These are phyloP conservation scores for Chlorospingus flavigularis DNA, from an alignment of 2,797 vertebrate genomes.

Conservation along the genomic window DNA sequence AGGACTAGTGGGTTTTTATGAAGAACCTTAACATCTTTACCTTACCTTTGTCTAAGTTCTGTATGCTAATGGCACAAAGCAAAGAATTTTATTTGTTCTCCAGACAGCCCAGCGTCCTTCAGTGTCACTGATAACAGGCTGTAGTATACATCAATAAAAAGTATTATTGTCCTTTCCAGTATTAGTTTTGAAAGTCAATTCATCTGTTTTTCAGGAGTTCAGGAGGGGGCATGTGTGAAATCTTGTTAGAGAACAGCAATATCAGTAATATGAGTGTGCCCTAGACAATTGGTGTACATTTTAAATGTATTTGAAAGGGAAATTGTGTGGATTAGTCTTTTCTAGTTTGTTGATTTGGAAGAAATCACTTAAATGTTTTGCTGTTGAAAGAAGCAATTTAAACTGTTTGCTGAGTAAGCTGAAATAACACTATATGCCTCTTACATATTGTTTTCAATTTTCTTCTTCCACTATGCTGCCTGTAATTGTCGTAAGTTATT, in stretches of 20 bases:
- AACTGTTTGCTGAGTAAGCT: slow-evolving; percentile 1
- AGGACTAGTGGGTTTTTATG: not conserved
- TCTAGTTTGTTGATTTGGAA: not conserved
- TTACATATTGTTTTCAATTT: slow-evolving; percentile 56
- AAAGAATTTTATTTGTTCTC: not conserved
- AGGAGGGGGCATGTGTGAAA: rapidly evolving
- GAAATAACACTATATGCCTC: not conserved
- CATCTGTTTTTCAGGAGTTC: not conserved
- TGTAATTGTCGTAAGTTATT: slow-evolving; percentile 62
- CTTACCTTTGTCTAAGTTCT: not conserved
- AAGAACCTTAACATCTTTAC: not conserved
- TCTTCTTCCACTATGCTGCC: slow-evolving; percentile 66
- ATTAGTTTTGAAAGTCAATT: not conserved
- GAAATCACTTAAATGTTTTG: not conserved
- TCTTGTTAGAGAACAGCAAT: not conserved
- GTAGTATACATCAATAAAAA: not conserved
- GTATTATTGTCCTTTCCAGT: not conserved
- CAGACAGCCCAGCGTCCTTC: not conserved
- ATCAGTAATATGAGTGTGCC: not conserved
- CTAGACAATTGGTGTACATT: not conserved
- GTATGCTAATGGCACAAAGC: not conserved
- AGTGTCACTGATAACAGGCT: not conserved
- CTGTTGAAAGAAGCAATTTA: not conserved
- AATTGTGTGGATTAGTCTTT: not conserved
- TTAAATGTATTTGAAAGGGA: not conserved